phyloP scores from a whole-genome alignment of 1,140 invertebrate genomes.

The Cyclina sinensis region DNA sequence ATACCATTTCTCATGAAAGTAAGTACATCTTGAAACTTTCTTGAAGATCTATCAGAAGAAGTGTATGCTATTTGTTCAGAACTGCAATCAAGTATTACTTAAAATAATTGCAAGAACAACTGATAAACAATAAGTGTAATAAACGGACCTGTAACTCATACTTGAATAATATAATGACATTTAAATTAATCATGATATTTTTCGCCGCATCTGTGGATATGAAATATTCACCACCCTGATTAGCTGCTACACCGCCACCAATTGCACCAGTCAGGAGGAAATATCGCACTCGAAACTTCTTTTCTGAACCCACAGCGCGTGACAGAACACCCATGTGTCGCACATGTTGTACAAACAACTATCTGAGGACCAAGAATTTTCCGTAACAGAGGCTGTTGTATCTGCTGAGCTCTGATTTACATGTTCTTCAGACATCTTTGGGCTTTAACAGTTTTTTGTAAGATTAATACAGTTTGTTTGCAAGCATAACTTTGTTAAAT shows the following conservation, averaged over 20 bases:
- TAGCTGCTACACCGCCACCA: constrained; percentile 94
- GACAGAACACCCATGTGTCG: constrained; percentile 66
- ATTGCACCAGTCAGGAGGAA: constrained; percentile 95
- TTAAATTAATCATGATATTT: too few species aligned
- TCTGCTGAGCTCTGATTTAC: background rate
- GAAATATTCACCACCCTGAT: constrained; percentile 92
- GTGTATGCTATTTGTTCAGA: too few species aligned
- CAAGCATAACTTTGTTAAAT: background rate
- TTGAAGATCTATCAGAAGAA: too few species aligned
- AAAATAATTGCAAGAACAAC: too few species aligned
- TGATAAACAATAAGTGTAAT: too few species aligned
- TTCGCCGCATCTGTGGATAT: too few species aligned
- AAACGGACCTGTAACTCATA: too few species aligned
- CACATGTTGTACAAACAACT: constrained; percentile 14
- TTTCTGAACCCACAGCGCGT: constrained; percentile 61
- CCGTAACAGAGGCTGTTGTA: background rate
- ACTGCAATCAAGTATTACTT: too few species aligned
- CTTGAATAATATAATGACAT: too few species aligned
- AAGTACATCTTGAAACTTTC: too few species aligned
- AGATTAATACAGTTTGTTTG: background rate
- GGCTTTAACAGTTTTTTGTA: background rate
- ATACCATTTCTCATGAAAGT: too few species aligned
- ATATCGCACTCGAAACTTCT: constrained; percentile 93
- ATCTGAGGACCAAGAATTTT: constrained; percentile 16
- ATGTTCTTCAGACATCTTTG: constrained; percentile 35